Evolutionary conservation across 2,113 vertebrate species (phyloP), one percentile per base, ranked within the genome.

Genomic region (Larimichthys crocea): DNA sequence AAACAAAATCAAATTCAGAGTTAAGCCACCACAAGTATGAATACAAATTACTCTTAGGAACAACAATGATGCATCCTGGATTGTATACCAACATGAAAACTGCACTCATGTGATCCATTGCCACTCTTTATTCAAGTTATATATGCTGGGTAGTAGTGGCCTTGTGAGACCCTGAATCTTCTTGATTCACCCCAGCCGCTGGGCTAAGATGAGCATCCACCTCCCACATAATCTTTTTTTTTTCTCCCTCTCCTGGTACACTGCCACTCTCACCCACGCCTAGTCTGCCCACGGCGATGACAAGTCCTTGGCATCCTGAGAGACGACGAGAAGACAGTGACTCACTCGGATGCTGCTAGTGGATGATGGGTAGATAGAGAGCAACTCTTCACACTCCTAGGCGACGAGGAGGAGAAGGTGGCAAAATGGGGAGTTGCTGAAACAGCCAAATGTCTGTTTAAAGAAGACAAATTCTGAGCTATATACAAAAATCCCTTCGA

Each of bases 291-390:
- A 92, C 80, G 31, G 86, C 68, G 22, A 86, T 80, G 66, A 84
- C 83, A 85, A 40, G 57, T 3, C 19, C 52, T 75, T 86, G 79
- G 86, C 86, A 83, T 79, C 35, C 53, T 26, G 26, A 59, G 63
- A 92, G 84, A 86, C 15, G 4, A n/a, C 42, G 49, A 70, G 69
- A 85, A 79, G 67, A 81, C 80, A 77, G 77, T 93, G 91, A 94
- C 71, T 92, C 92, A 93, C 65, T 89, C n/a, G 53, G 74, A 82
- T 68, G 72, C 78, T 70, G 82, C 67, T 61, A 62, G 87, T 82
- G 60, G 86, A 87, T 80, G 86, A 86, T 80, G 76, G 56, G 59
- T 24, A 79, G 79, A 86, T 82, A 77, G n/a, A 59, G 50, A 88
- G 71, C 35, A n/a, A 85, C 64, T 88, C 50, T 86, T 92, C 83